Evolutionary conservation across 2,797 vertebrate genomes (phyloP).

Genomic region (Falco cherrug): DNA sequence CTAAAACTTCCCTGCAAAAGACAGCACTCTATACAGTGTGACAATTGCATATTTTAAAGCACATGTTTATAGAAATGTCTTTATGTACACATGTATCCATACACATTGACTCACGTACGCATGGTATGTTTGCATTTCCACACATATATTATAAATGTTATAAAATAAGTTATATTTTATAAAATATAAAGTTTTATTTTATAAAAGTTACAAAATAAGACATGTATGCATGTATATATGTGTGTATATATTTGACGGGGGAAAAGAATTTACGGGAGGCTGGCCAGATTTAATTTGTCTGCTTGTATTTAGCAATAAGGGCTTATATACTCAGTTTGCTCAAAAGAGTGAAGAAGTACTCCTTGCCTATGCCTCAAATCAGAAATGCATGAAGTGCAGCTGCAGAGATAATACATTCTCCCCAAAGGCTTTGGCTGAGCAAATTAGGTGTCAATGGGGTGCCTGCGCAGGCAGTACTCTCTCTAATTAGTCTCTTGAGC

Average conservation of each 20-base stretch:
- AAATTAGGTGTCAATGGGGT: slow-evolving; percentile 90
- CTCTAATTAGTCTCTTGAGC: slow-evolving; percentile 89
- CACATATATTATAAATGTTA: background rate
- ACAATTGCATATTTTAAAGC: background rate
- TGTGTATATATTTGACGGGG: slow-evolving; percentile 24
- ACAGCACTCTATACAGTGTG: background rate
- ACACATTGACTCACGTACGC: background rate
- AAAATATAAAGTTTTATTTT: too few relatives aligned
- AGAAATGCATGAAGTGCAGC: slow-evolving; percentile 86
- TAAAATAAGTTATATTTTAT: too few relatives aligned
- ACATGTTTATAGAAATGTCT: background rate
- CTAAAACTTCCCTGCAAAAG: background rate
- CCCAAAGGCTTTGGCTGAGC: slow-evolving; percentile 87
- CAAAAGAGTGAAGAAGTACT: slow-evolving; percentile 77
- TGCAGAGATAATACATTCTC: slow-evolving; percentile 87
- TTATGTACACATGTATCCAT: background rate
- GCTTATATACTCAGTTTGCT: slow-evolving; percentile 78
- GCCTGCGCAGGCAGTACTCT: slow-evolving; percentile 84
- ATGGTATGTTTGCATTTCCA: background rate
- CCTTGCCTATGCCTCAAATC: slow-evolving; percentile 81
- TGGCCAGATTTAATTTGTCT: slow-evolving; percentile 73
- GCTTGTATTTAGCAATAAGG: slow-evolving; percentile 78
- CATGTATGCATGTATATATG: background rate
- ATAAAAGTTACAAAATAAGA: background rate
- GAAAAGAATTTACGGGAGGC: slow-evolving; percentile 50